Conservation (phyloP, 2,888 invertebrate genomes). For the Aleiodes testaceus region DNA sequence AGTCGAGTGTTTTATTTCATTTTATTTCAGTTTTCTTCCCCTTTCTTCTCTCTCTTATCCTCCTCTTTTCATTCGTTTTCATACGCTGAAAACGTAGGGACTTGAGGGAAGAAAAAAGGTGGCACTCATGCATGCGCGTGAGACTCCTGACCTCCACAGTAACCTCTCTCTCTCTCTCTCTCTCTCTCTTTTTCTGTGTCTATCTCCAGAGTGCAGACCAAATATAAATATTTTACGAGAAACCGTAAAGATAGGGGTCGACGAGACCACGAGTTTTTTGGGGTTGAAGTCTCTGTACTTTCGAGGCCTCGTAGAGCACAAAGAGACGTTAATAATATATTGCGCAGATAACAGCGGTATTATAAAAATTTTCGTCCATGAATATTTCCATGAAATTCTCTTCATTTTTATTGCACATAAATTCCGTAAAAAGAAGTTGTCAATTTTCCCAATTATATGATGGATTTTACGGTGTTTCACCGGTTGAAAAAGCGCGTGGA, state of each 20-base stretch:
- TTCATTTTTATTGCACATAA: too few relatives aligned
- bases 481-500: too few relatives aligned
- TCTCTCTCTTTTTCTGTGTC: constrained; percentile 25
- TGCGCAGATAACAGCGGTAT: constrained; percentile 49
- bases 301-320: constrained; percentile 37
- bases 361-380: constrained; percentile 48
- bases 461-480: too few relatives aligned
- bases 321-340: constrained; percentile 55
- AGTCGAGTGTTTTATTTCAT: too few relatives aligned
- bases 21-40: too few relatives aligned
- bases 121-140: constrained; percentile 36
- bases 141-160: constrained; percentile 3
- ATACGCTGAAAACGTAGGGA: neutral
- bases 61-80: neutral
- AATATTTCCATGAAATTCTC: constrained; percentile 15
- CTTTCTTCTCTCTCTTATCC: too few relatives aligned
- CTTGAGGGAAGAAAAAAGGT: constrained; percentile 14
- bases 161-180: constrained; percentile 16
- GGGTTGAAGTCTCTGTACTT: neutral
- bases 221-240: constrained; percentile 63
- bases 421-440: too few relatives aligned
- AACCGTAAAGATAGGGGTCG: constrained; percentile 56
- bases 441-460: too few relatives aligned
- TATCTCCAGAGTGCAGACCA: constrained; percentile 55
- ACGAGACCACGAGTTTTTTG: constrained; percentile 17